Evolutionary conservation across 2,113 vertebrate genomes (phyloP).

Genomic region (Pantherophis guttatus): DNA sequence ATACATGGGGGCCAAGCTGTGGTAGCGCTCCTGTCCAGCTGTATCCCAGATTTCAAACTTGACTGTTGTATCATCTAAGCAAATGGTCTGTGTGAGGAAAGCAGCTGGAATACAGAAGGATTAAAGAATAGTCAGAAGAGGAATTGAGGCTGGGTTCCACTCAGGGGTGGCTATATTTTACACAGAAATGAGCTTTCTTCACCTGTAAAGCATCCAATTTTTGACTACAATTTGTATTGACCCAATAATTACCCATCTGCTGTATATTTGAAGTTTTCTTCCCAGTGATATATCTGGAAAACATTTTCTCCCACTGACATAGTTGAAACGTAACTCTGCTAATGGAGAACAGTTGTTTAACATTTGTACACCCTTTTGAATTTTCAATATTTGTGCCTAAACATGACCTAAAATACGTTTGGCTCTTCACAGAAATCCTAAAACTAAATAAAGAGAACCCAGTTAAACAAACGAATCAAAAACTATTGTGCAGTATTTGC

Average conservation of each 20-base stretch:
- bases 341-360: neutral
- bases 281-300: neutral
- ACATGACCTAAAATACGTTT: neutral
- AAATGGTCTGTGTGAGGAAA: conserved; percentile 98
- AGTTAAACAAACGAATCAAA: neutral
- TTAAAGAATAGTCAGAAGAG: fast-evolving
- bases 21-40: conserved; percentile 95
- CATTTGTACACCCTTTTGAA: neutral
- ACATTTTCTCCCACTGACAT: neutral
- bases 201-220: neutral
- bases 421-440: neutral
- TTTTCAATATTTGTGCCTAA: neutral
- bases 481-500: neutral
- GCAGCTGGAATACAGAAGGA: conserved; percentile 78
- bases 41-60: conserved; percentile 99
- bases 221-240: neutral
- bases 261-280: neutral
- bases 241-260: neutral
- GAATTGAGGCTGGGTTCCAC: neutral
- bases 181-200: neutral
- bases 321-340: neutral
- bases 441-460: neutral
- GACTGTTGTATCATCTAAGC: conserved; percentile 97
- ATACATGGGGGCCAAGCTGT: conserved; percentile 98
- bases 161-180: neutral